phyloP scores from a whole-genome alignment of 2,888 invertebrate genomes.

The Emmelina monodactyla region DNA sequence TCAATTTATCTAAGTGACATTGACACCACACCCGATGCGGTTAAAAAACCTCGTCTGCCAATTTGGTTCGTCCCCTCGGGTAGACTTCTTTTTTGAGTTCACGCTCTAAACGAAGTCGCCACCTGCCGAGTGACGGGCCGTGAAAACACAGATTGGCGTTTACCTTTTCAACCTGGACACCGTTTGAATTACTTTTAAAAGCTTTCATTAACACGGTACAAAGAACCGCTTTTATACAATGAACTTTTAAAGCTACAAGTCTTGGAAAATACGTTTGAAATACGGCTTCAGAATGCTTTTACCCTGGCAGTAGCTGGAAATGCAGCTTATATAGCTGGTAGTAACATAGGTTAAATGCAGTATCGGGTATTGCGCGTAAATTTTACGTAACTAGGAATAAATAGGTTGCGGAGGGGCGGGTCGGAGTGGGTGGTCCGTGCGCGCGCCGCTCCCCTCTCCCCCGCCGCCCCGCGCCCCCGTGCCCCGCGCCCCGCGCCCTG shows the following conservation, averaged over 20 bases:
- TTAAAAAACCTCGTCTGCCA: conserved; percentile 55
- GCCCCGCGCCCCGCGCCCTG: conserved; percentile 14
- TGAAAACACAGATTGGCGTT: conserved; percentile 49
- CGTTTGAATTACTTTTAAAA: conserved; percentile 23
- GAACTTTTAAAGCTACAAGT: conserved; percentile 20
- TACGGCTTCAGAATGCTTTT: too few relatives aligned
- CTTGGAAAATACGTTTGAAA: background rate
- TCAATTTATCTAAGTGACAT: conserved; percentile 66
- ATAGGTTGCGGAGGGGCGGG: conserved; percentile 66
- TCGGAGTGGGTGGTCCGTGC: conserved; percentile 55
- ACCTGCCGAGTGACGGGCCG: conserved; percentile 44
- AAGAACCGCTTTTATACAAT: too few relatives aligned
- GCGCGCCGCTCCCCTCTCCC: conserved; percentile 28
- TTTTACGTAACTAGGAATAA: conserved; percentile 67
- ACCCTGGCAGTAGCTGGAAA: too few relatives aligned
- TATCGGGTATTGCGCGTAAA: conserved; percentile 64
- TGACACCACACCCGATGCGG: conserved; percentile 55
- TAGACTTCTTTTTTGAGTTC: conserved; percentile 47
- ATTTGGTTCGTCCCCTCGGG: conserved; percentile 38
- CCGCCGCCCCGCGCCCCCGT: conserved; percentile 19
- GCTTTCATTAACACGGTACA: conserved; percentile 14
- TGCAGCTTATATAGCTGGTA: conserved; percentile 16
- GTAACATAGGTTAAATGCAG: conserved; percentile 58
- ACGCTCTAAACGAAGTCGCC: too few relatives aligned
- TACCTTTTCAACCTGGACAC: conserved; percentile 27